phyloP scores from a whole-genome alignment of 2,888 invertebrate species.

The Morpho achilles region DNA sequence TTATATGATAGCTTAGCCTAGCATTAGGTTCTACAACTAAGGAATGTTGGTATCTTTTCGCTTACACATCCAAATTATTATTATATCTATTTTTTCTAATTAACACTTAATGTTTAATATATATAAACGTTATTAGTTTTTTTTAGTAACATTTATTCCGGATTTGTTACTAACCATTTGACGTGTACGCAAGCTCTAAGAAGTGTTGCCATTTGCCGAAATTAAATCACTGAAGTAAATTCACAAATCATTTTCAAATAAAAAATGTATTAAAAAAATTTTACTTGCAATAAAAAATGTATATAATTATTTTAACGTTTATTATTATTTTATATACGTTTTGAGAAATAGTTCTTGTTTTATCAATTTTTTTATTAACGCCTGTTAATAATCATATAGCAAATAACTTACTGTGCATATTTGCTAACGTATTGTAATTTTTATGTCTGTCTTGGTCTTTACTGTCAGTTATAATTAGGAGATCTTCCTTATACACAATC shows the following conservation, averaged over 20 bases:
- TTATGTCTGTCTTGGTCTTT: too few relatives aligned
- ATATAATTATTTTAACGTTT: too few relatives aligned
- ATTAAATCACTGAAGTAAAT: too few relatives aligned
- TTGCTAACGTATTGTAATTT: background rate
- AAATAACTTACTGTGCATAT: background rate
- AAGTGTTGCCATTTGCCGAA: constrained; percentile 23
- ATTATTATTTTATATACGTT: too few relatives aligned
- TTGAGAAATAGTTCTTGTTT: too few relatives aligned
- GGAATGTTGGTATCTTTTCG: constrained; percentile 37
- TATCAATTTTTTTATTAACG: background rate
- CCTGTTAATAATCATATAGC: background rate
- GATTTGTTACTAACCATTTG: constrained; percentile 35
- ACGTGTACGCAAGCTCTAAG: constrained; percentile 37
- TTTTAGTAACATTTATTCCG: constrained; percentile 31
- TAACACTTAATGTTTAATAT: constrained; percentile 17
- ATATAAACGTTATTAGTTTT: constrained; percentile 18
- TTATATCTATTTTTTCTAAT: constrained; percentile 11
- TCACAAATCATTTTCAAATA: too few relatives aligned
- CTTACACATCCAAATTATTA: constrained; percentile 26
- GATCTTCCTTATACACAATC: too few relatives aligned
- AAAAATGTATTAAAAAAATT: too few relatives aligned
- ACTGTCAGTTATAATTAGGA: too few relatives aligned
- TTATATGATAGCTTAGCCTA: constrained; percentile 49
- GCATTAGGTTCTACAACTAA: constrained; percentile 56
- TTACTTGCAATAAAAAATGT: too few relatives aligned